Evolutionary conservation across 2,888 invertebrate genomes (phyloP).

Genomic region (Ephialtes manifestator): DNA sequence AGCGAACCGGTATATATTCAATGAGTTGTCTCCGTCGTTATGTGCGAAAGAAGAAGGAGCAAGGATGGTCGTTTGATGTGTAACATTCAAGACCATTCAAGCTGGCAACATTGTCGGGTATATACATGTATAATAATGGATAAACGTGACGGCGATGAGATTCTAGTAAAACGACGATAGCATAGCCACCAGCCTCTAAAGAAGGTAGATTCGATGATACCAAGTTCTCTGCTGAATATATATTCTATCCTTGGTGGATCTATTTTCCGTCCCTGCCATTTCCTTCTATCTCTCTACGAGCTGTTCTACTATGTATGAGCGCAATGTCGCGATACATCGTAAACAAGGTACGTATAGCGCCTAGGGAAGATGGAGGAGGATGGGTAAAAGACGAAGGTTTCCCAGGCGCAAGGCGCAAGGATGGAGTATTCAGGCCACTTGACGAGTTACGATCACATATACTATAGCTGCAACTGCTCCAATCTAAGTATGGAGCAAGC

Average conservation of each 20-base stretch:
- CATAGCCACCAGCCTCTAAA: not conserved
- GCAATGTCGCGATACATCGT: slow-evolving; percentile 32
- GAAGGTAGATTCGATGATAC: slow-evolving; percentile 1
- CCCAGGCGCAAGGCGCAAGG: not conserved
- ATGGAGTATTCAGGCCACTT: slow-evolving; percentile 41
- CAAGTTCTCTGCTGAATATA: slow-evolving; percentile 7
- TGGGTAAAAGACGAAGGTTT: not conserved
- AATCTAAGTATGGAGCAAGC: slow-evolving; percentile 29
- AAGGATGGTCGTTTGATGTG: not conserved
- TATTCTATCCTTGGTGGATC: slow-evolving; percentile 20
- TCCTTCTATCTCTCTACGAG: slow-evolving; percentile 25
- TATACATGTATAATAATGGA: slow-evolving; percentile 13
- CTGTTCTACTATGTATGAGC: slow-evolving; percentile 28
- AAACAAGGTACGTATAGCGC: slow-evolving; percentile 18
- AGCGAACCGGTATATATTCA: not conserved
- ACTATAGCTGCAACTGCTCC: slow-evolving; percentile 33
- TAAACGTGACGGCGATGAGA: slow-evolving; percentile 20
- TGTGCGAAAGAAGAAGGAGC: not conserved
- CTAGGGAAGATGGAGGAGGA: slow-evolving; percentile 12
- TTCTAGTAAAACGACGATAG: slow-evolving; percentile 3
- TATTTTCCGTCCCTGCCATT: slow-evolving; percentile 13
- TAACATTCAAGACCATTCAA: slow-evolving; percentile 2
- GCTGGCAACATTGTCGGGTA: not conserved
- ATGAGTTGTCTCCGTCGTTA: not conserved
- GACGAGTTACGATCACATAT: slow-evolving; percentile 38